Base-by-base conservation (phyloP, 2,888 invertebrate species). In the Euplagia quadripunctaria region DNA sequence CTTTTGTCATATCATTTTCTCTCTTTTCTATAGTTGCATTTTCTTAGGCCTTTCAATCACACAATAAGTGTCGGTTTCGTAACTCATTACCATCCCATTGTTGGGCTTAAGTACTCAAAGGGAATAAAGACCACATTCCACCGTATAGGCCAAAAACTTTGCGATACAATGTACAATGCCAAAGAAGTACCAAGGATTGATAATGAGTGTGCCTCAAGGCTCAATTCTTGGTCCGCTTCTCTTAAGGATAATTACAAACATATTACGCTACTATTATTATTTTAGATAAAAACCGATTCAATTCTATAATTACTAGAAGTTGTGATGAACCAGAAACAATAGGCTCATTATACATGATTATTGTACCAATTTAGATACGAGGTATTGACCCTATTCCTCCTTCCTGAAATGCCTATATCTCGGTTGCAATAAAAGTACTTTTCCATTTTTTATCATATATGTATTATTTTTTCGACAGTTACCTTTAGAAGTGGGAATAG, bases 401-500 rank as follows among this genome's bases (percentile, higher is more conserved):
- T 64, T 9, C 42, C 43, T 11, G 9, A 64, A 58, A 11, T 58
- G 58, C 58, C 11, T 11, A 5, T 31, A 31, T 31, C 1, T 31
- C 31, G 31, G 31, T 31, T 31, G 31, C 31, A 31, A 31, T 31
- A 31, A 12, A 31, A 61, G 12, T 20, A 4, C 9, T 11, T 4
- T 20, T 58, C 20, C 12, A 12, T 11, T 31, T 31, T 58, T 12
- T 63, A 20, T 71, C n/a, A n/a, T 31, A 64, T 16, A 16, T 14
- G n/a, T 55, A 20, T n/a, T 46, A 31, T 66, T 70, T 42, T 66
- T 0, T 55, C 9, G 8, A 8, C 85, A 96, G 96, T 83, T 95
- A 79, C 96, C 96, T 0, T 85, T 96, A 67, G 98, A 98, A 89
- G 97, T 98, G 82, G 98, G 98, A 43, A 98, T 99, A 79, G 97